A percentile compares a stretch with the other conserved stretches of the same genome.
Evolutionary conservation across 2,888 invertebrate genomes (phyloP).

Genomic region (Arenicola marina): DNA sequence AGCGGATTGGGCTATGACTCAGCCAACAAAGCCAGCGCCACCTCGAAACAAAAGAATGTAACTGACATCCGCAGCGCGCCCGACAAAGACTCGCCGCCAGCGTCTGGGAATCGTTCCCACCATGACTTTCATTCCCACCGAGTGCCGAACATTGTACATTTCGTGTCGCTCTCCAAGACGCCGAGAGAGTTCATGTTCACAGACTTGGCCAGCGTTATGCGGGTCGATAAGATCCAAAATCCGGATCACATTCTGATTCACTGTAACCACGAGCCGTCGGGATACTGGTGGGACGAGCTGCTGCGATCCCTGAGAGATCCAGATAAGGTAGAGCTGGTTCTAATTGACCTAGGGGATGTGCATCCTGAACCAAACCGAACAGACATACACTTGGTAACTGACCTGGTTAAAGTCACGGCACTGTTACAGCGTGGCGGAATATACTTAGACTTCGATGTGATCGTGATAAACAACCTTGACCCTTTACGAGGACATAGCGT

Average conservation of each 20-base stretch:
- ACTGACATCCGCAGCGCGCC: too few relatives aligned
- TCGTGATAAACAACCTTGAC: background rate
- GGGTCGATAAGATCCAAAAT: background rate
- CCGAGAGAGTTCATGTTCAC: background rate
- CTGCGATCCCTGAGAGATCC: too few relatives aligned
- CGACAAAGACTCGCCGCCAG: too few relatives aligned
- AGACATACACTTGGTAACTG: background rate
- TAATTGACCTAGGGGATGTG: background rate
- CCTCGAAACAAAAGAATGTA: too few relatives aligned
- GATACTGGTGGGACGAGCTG: background rate
- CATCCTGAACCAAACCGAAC: background rate
- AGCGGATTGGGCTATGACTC: too few relatives aligned
- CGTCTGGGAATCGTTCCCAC: too few relatives aligned
- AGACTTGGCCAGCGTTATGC: background rate
- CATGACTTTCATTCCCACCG: too few relatives aligned
- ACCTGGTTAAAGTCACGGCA: background rate
- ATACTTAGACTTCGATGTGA: background rate
- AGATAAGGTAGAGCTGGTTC: background rate
- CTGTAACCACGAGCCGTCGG: background rate
- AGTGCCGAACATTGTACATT: background rate
- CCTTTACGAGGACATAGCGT: background rate
- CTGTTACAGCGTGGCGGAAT: conserved; percentile 4
- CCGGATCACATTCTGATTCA: background rate
- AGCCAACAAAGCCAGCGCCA: too few relatives aligned
- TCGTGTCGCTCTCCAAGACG: background rate